phyloP scores from a whole-genome alignment of 2,113 vertebrate genomes.

The Platysternon megacephalum region DNA sequence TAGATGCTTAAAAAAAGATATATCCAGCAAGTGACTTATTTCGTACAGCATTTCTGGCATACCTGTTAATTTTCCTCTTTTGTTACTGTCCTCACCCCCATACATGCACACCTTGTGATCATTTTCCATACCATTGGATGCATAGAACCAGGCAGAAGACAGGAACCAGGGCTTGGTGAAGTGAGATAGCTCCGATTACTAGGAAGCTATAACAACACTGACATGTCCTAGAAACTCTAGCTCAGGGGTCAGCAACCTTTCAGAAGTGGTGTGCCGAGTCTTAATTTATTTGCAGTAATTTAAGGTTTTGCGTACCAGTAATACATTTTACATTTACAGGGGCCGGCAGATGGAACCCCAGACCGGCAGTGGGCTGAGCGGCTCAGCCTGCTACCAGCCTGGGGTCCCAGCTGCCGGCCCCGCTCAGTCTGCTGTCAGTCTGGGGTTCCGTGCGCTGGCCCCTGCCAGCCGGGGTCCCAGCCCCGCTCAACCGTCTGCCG shows the following conservation, averaged over 20 bases:
- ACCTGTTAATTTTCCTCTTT: neutral
- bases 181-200: neutral
- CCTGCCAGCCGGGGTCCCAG: too few relatives aligned
- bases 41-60: neutral
- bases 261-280: too few relatives aligned
- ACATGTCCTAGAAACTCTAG: neutral
- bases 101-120: neutral
- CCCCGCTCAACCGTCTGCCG: too few relatives aligned
- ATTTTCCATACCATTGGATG: neutral
- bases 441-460: too few relatives aligned
- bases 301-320: too few relatives aligned
- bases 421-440: too few relatives aligned
- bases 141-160: neutral
- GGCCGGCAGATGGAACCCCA: too few relatives aligned
- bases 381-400: too few relatives aligned
- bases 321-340: too few relatives aligned
- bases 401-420: too few relatives aligned
- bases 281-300: too few relatives aligned
- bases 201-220: neutral
- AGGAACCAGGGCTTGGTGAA: neutral
- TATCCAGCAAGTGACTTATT: neutral
- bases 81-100: neutral
- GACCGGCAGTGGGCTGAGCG: too few relatives aligned
- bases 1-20: neutral
- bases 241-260: neutral